phyloP scores from a whole-genome alignment of 92 coral and sea anemone species.

The Siderastrea radians region DNA sequence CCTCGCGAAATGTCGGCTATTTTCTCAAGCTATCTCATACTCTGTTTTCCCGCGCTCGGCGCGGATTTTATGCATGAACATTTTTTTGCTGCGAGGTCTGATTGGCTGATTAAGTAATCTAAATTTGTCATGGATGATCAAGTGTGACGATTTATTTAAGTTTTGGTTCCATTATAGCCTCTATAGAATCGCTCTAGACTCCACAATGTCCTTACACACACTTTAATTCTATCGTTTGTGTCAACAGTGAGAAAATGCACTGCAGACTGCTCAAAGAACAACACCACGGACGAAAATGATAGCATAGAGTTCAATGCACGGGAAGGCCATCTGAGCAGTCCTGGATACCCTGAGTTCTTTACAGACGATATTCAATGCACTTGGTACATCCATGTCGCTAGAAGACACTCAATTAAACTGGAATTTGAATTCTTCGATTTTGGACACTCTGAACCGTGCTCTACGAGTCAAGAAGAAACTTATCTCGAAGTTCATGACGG shows the following conservation, averaged over 20 bases:
- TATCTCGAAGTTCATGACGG: conserved; percentile 81
- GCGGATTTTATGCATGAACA: too few species aligned
- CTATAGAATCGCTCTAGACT: neutral
- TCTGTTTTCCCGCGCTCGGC: too few species aligned
- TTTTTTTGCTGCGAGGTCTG: too few species aligned
- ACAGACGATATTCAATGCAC: conserved; percentile 72
- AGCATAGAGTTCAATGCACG: conserved; percentile 23
- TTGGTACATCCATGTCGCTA: conserved; percentile 75
- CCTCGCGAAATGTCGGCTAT: too few species aligned
- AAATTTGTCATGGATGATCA: too few species aligned
- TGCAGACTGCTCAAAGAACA: conserved; percentile 36
- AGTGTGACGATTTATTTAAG: too few species aligned
- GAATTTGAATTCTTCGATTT: conserved; percentile 76
- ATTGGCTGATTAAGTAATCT: too few species aligned
- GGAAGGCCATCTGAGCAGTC: conserved; percentile 62
- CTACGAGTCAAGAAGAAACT: conserved; percentile 16
- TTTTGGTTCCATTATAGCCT: neutral
- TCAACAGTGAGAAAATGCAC: conserved; percentile 16
- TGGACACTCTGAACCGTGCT: conserved; percentile 58
- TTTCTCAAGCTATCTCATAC: too few species aligned
- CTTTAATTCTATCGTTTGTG: neutral
- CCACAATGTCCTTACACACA: neutral
- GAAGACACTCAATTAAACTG: conserved; percentile 55
- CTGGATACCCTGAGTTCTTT: conserved; percentile 74
- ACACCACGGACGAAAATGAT: conserved; percentile 28